A percentile compares a stretch with the other conserved stretches of the same genome.
Conservation (phyloP, 1,140 invertebrate genomes). For the Caerostris darwini region DNA sequence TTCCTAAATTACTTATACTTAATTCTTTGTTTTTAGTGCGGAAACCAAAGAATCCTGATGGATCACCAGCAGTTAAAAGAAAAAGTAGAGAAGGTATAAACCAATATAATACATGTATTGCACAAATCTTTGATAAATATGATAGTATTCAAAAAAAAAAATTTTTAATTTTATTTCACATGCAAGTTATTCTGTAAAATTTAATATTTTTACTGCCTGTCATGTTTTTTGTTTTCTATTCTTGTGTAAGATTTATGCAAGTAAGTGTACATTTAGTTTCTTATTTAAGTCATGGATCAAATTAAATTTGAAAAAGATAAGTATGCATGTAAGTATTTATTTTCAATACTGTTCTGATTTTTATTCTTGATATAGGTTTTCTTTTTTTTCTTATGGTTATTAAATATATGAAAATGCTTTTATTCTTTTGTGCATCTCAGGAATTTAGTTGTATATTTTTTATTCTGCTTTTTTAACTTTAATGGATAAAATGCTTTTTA, state of each 20-base stretch:
- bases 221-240: neutral
- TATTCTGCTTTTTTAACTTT: neutral
- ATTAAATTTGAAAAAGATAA: neutral
- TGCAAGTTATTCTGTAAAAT: no score
- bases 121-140: conserved; percentile 71
- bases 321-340: neutral
- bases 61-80: conserved; percentile 88
- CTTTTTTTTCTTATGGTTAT: neutral
- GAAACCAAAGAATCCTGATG: conserved; percentile 82
- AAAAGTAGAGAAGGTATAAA: conserved; percentile 92
- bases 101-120: neutral
- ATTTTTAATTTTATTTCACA: no score
- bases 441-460: neutral
- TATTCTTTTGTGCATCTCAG: neutral
- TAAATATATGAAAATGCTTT: neutral
- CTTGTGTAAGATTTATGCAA: neutral
- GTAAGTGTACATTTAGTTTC: neutral
- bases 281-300: neutral
- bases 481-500: no score
- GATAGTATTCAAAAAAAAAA: neutral
- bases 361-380: neutral
- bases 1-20: neutral
- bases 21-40: conserved; percentile 80
- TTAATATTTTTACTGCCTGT: neutral
- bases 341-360: neutral